Percentiles rank a stretch among this genome's conserved stretches.
These are phyloP conservation scores for Psittacula echo DNA, from an alignment of 2,797 vertebrate genomes.

Conservation along the genomic window DNA sequence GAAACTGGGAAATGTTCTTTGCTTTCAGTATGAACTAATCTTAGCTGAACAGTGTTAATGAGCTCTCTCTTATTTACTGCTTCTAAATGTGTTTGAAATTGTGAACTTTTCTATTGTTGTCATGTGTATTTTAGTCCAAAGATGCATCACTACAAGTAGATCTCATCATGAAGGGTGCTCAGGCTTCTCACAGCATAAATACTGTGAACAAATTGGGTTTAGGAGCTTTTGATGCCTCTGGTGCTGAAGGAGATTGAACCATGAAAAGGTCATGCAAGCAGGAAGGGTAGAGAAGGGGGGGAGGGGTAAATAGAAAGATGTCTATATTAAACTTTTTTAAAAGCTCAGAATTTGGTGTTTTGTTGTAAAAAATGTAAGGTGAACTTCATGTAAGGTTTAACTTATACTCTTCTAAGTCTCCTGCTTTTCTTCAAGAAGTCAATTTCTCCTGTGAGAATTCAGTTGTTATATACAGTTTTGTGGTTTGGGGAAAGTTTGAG, in stretches of 20 bases:
- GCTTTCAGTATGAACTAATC: neutral
- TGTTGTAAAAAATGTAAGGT: neutral
- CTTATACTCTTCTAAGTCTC: neutral
- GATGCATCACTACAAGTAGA: neutral
- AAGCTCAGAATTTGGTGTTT: neutral
- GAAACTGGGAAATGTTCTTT: neutral
- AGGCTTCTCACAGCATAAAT: neutral
- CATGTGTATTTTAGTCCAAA: neutral
- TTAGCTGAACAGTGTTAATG: neutral
- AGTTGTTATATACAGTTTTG: neutral
- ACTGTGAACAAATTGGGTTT: neutral
- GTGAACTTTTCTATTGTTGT: neutral
- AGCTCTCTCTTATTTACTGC: neutral
- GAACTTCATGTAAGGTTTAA: neutral
- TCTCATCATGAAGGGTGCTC: neutral
- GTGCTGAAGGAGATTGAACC: neutral
- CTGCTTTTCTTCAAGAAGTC: neutral
- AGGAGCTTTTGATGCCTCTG: neutral
- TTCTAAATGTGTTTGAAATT: neutral
- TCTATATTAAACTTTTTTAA: neutral
- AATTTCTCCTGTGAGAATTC: neutral
- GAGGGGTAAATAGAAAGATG: neutral
- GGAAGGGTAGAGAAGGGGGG: neutral
- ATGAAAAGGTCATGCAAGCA: neutral
- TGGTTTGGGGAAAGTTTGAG: slow-evolving; percentile 32